Conservation (phyloP, 2,888 invertebrate species). For the Tridacna crocea region DNA sequence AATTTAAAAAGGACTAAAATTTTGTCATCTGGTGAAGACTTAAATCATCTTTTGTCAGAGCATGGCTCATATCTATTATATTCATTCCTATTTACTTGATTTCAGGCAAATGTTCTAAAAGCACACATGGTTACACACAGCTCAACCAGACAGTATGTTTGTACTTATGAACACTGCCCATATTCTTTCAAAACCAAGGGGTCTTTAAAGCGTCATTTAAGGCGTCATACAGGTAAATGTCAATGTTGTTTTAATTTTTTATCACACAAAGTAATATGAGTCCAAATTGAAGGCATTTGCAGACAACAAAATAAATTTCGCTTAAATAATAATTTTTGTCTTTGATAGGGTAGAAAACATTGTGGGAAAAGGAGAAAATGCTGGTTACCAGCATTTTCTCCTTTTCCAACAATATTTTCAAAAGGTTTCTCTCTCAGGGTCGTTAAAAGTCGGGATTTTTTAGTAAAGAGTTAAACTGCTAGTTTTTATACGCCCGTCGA, state of each 20-base stretch:
- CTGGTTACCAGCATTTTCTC: not conserved
- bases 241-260: too few species aligned
- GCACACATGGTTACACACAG: constrained; percentile 80
- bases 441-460: not conserved
- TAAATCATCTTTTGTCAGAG: too few species aligned
- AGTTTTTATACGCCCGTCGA: too few species aligned
- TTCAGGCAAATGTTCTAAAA: constrained; percentile 73
- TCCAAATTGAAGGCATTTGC: too few species aligned
- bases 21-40: too few species aligned
- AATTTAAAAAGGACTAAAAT: too few species aligned
- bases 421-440: not conserved
- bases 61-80: too few species aligned
- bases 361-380: not conserved
- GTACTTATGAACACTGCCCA: constrained; percentile 72
- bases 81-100: not conserved
- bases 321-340: too few species aligned
- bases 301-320: not conserved
- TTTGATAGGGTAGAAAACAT: not conserved
- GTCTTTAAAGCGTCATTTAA: constrained; percentile 78
- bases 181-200: constrained; percentile 83
- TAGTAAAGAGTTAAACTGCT: not conserved
- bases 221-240: constrained; percentile 79
- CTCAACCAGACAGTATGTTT: constrained; percentile 72
- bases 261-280: too few species aligned
- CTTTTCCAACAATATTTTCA: not conserved